These are phyloP conservation scores for Odontocolon sp. DNA, from an alignment of 2,888 invertebrate species.

Conservation along the genomic window DNA sequence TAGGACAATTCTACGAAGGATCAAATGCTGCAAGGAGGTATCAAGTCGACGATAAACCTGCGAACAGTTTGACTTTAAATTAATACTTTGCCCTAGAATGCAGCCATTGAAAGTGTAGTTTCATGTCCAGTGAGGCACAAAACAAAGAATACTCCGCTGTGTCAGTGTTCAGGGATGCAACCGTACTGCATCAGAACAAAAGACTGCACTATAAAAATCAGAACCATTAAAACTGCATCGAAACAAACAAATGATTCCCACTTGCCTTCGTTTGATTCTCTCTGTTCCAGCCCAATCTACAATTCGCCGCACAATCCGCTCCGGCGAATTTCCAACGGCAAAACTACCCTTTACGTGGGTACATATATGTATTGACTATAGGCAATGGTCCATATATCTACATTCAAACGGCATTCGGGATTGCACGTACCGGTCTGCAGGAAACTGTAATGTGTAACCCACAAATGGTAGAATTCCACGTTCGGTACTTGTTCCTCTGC, in stretches of 20 bases:
- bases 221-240: slow-evolving; percentile 20
- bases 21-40: too few species aligned
- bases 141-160: too few species aligned
- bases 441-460: slow-evolving; percentile 1
- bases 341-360: background rate
- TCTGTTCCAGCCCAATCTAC: slow-evolving; percentile 18
- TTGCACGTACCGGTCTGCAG: background rate
- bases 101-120: too few species aligned
- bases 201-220: too few species aligned
- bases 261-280: slow-evolving; percentile 11
- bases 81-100: too few species aligned
- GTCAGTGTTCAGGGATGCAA: too few species aligned
- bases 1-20: too few species aligned
- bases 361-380: background rate
- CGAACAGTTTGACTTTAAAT: too few species aligned
- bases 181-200: too few species aligned
- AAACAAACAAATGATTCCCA: slow-evolving; percentile 20
- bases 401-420: background rate
- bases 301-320: slow-evolving; percentile 12
- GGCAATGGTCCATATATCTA: background rate
- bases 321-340: background rate
- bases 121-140: too few species aligned
- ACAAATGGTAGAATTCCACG: slow-evolving; percentile 30
- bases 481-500: background rate
- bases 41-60: too few species aligned